Conservation (phyloP, 1,140 invertebrate genomes). For the Periplaneta americana region DNA sequence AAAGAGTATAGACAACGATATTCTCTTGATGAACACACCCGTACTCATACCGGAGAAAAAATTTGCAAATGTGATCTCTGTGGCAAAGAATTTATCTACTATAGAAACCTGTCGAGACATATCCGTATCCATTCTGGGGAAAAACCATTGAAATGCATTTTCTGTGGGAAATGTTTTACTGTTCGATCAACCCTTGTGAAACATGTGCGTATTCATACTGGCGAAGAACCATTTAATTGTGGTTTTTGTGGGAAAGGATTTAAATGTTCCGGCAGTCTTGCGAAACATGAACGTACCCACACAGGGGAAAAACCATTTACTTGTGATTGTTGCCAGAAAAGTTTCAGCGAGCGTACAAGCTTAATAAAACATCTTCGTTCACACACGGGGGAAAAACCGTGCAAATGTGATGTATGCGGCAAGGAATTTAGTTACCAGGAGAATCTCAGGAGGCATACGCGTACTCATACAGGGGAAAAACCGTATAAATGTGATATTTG, state of each 20-base stretch:
- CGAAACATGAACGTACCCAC: background rate
- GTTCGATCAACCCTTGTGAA: background rate
- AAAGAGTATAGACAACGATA: too few relatives aligned
- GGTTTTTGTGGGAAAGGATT: background rate
- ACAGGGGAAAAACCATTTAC: constrained; percentile 43
- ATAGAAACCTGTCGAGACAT: too few relatives aligned
- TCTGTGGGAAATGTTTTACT: background rate
- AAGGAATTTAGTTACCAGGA: background rate
- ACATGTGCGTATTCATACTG: constrained; percentile 30
- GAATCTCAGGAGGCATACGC: background rate
- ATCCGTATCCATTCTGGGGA: too few relatives aligned
- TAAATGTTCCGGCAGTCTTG: background rate
- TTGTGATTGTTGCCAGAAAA: constrained; percentile 32
- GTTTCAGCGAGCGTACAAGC: background rate
- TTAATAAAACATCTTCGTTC: constrained; percentile 6
- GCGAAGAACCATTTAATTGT: background rate
- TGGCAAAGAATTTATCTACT: too few relatives aligned
- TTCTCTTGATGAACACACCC: too few relatives aligned
- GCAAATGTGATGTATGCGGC: background rate
- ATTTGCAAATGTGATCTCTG: too few relatives aligned
- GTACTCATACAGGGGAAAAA: constrained; percentile 5
- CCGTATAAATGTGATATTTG: constrained; percentile 55
- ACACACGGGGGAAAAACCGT: constrained; percentile 9
- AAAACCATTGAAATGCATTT: too few relatives aligned
- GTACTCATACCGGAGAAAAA: too few relatives aligned